Conservation (phyloP, 2,113 vertebrate genomes). For the Macrotis lagotis region DNA sequence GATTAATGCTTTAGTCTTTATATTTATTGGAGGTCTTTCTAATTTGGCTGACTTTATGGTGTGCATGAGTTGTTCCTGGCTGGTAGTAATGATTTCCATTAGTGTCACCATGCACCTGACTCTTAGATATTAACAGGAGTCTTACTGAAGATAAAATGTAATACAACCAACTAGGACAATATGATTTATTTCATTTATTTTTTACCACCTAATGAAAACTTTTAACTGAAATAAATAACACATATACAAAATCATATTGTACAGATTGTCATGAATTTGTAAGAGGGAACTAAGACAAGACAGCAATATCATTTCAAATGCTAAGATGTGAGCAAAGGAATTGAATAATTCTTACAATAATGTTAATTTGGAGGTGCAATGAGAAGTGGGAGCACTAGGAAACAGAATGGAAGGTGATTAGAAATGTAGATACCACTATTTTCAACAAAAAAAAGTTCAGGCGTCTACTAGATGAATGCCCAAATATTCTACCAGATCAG, state of each 20-base stretch:
- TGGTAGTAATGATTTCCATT: neutral
- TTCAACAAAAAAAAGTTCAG: neutral
- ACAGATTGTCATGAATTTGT: neutral
- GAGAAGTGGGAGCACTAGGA: neutral
- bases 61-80: neutral
- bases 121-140: neutral
- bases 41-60: neutral
- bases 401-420: neutral
- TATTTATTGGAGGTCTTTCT: neutral
- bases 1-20: neutral
- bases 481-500: too few relatives aligned
- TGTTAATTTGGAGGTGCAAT: neutral
- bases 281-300: neutral
- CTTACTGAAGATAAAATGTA: neutral
- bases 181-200: neutral
- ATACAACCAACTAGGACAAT: neutral
- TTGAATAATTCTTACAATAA: neutral
- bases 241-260: neutral
- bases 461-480: neutral
- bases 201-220: neutral
- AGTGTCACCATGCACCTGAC: neutral
- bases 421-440: neutral
- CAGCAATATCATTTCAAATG: neutral
- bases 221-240: neutral
- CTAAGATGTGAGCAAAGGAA: neutral